Evolutionary conservation across 2,797 vertebrate species (phyloP), one percentile per base, ranked within the genome.

Genomic region (Phataginus tricuspis): DNA sequence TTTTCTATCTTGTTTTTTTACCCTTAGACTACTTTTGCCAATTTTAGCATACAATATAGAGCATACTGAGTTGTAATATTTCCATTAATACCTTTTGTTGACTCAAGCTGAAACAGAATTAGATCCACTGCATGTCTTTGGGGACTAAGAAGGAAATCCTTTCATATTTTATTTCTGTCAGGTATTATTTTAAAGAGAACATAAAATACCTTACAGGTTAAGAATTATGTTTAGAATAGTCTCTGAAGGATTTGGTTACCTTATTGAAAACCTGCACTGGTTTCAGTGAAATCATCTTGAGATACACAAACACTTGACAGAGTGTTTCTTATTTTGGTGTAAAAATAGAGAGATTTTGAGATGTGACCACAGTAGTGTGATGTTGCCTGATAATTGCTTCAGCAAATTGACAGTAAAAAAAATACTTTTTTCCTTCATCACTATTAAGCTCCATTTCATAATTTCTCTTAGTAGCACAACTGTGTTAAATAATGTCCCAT

Each of bases 91-190:
- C 37, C 15, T 23, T 0, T 9, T 92, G 79, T 83, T 91, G 95
- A 78, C 68, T 90, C n/a, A 72, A 53, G 34, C 34, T 53, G 59
- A 51, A 75, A 0, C 90, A 85, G 82, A 98, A 59, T 85, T 89
- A 95, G 29, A 29, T 78, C 86, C 74, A 80, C 57, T 59, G 19
- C 1, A 7, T 85, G 68, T 93, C 53, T 0, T 59, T 96, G 94
- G 90, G 96, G 92, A 96, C 71, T 45, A 69, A 91, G 39, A 0
- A 11, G 88, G 91, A 97, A 97, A 96, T 91, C 80, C 75, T 87
- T 97, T 97, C 96, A 85, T 53, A 77, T 95, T 97, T 97, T 96
- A 96, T 82, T 96, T 94, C 94, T 97, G 93, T 82, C 66, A 96
- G 59, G 79, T 86, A 80, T 92, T 68, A 69, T 98, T 95, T 85